Evolutionary conservation across 2,888 invertebrate genomes (phyloP).

Genomic region (Caenorhabditis sp.): DNA sequence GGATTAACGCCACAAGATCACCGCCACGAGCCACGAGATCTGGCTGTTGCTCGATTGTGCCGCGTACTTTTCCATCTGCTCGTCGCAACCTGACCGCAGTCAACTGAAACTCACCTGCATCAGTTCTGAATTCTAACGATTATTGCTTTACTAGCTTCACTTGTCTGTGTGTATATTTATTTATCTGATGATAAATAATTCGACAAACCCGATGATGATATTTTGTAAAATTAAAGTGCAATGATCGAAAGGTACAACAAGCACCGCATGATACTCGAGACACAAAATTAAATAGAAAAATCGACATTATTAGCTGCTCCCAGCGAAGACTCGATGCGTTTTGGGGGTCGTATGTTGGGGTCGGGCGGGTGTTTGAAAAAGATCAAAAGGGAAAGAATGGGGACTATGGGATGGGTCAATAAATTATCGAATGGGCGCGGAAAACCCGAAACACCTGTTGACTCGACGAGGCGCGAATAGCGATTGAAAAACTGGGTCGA

Average conservation of each 20-base stretch:
- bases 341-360: not conserved
- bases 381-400: constrained; percentile 1
- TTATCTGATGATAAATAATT: constrained; percentile 39
- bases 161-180: constrained; percentile 36
- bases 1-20: no score
- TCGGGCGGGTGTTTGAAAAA: not conserved
- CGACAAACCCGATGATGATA: constrained; percentile 18
- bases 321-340: not conserved
- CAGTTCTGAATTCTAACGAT: constrained; percentile 5
- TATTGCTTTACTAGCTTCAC: not conserved
- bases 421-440: not conserved
- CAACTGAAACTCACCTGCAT: constrained; percentile 3
- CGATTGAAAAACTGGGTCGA: not conserved
- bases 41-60: no score
- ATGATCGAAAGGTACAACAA: constrained; percentile 1
- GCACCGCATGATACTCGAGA: not conserved
- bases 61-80: no score
- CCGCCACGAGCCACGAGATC: no score
- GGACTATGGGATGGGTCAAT: not conserved
- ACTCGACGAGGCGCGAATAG: not conserved
- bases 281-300: constrained; percentile 4
- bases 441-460: not conserved
- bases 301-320: not conserved
- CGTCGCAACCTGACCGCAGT: no score
- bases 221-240: constrained; percentile 6